Percentiles rank a stretch among this genome's conserved stretches.
Evolutionary conservation across 2,113 vertebrate species (phyloP).

Genomic region (Rhodinocichla rosea): DNA sequence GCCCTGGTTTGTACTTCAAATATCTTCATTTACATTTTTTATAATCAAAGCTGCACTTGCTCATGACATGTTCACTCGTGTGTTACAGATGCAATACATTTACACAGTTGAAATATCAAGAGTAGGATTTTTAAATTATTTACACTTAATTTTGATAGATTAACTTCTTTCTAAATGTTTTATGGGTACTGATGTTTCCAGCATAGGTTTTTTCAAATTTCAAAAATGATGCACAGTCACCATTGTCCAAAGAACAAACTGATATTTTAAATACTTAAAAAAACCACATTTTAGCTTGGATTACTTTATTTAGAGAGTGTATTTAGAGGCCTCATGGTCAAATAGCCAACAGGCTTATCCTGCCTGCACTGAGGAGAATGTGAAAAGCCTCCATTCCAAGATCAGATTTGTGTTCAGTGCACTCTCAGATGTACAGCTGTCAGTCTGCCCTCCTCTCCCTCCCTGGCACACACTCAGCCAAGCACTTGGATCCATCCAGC

Average conservation of each 20-base stretch:
- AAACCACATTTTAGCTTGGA: background rate
- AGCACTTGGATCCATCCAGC: background rate
- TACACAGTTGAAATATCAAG: constrained; percentile 40
- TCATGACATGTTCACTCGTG: constrained; percentile 16
- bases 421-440: background rate
- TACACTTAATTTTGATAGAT: constrained; percentile 40
- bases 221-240: background rate
- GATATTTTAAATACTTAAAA: background rate
- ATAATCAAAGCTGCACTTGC: constrained; percentile 34
- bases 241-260: background rate
- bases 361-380: background rate
- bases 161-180: constrained; percentile 54
- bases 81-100: constrained; percentile 46
- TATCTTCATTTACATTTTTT: constrained; percentile 36
- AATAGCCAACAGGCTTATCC: background rate
- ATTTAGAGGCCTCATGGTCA: background rate
- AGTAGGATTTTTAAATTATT: constrained; percentile 26
- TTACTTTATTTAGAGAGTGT: background rate
- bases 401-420: background rate
- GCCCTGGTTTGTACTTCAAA: constrained; percentile 9
- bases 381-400: background rate
- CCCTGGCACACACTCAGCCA: background rate
- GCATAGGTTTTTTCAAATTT: background rate
- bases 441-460: background rate
- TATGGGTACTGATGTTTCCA: constrained; percentile 17